Conservation (phyloP, 2,888 invertebrate genomes). For the Volucella inflata region DNA sequence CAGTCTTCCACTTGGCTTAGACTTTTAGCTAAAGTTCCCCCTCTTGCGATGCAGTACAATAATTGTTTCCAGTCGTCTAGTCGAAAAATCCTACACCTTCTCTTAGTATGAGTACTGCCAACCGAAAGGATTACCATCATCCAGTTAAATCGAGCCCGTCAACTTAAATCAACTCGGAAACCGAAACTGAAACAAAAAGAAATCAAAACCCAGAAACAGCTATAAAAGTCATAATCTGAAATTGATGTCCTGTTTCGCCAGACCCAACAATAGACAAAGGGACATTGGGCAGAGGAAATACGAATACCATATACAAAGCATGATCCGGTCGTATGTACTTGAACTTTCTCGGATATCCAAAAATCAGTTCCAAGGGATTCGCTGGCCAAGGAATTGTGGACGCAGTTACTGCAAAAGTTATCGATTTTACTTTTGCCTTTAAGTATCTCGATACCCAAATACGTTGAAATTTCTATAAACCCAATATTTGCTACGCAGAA, state of each 20-base stretch:
- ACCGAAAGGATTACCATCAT: constrained; percentile 40
- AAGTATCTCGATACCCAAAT: too few species aligned
- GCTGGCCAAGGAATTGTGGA: too few species aligned
- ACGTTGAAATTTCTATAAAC: too few species aligned
- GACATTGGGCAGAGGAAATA: constrained; percentile 1
- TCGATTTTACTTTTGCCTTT: too few species aligned
- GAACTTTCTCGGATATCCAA: too few species aligned
- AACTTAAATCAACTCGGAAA: constrained; percentile 1
- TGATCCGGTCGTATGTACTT: too few species aligned
- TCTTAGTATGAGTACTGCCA: background rate
- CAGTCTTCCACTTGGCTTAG: constrained; percentile 38
- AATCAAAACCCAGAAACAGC: constrained; percentile 21
- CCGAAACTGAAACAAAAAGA: background rate
- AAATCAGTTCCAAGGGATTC: too few species aligned
- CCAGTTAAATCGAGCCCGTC: constrained; percentile 44
- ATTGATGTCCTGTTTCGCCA: constrained; percentile 59
- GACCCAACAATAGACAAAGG: background rate
- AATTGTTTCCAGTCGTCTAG: constrained; percentile 29
- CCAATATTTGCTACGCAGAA: too few species aligned
- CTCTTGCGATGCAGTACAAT: background rate
- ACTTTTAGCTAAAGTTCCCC: background rate
- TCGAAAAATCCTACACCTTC: background rate
- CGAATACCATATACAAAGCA: background rate
- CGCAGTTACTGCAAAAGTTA: too few species aligned
- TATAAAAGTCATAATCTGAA: constrained; percentile 67